Conservation (phyloP, 37 sponge, comb jelly and placozoan genomes). For the Axinella damicornis region DNA sequence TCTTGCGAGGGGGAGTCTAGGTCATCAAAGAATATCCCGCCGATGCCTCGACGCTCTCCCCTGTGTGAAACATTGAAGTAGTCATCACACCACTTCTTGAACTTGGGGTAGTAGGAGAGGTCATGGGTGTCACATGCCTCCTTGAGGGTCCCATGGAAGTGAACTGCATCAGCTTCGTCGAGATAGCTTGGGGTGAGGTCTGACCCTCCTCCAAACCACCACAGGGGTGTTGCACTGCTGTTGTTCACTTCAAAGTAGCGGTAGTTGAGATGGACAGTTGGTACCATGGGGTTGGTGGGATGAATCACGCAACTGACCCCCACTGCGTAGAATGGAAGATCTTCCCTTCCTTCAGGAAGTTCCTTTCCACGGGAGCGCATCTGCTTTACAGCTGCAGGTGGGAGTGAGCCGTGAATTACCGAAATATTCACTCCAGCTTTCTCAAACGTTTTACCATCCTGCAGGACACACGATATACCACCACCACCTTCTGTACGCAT, state of each 20-base stretch:
- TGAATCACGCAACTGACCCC: constrained; percentile 97
- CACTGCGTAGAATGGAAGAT: constrained; percentile 89
- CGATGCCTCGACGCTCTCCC: constrained; percentile 86
- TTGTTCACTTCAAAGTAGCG: constrained; percentile 93
- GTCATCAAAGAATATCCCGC: constrained; percentile 99
- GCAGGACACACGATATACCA: constrained; percentile 92
- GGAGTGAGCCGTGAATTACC: constrained; percentile 91
- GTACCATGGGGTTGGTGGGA: constrained; percentile 91
- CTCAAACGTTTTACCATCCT: constrained; percentile 93
- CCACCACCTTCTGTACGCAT: constrained; percentile 90
- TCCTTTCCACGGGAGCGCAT: constrained; percentile 92
- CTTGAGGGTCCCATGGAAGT: constrained; percentile 90
- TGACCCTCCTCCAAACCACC: constrained; percentile 99
- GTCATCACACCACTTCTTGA: constrained; percentile 97
- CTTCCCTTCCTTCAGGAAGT: constrained; percentile 58
- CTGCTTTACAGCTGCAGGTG: constrained; percentile 88
- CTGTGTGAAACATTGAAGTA: constrained; percentile 92
- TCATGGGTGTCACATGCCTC: constrained; percentile 84
- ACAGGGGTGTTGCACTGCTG: constrained; percentile 42
- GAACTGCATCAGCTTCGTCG: constrained; percentile 79
- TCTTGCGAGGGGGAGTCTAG: constrained; percentile 81
- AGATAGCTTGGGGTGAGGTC: constrained; percentile 95
- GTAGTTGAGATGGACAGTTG: constrained; percentile 96
- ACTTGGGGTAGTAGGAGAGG: constrained; percentile 82
- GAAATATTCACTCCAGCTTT: constrained; percentile 98